Conservation (phyloP, 2,113 vertebrate genomes). For the Arothron firmamentum region DNA sequence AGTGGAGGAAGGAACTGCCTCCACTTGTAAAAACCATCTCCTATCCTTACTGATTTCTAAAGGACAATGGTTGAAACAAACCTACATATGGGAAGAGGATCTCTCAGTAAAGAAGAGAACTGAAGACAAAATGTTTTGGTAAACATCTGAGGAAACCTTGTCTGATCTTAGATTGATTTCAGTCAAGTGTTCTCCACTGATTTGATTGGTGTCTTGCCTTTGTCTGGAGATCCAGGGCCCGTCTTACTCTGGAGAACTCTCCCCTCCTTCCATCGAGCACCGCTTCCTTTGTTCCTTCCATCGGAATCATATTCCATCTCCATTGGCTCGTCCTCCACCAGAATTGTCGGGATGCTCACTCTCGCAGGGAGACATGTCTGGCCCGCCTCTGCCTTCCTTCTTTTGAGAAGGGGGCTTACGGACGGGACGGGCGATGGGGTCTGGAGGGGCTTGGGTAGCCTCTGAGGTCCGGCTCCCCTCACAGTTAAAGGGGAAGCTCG, state of each 20-base stretch:
- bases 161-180: too few species aligned
- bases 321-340: slow-evolving; percentile 64
- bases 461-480: slow-evolving; percentile 29
- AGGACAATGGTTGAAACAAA: too few species aligned
- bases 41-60: too few species aligned
- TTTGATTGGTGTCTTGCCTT: slow-evolving; percentile 73
- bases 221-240: slow-evolving; percentile 76
- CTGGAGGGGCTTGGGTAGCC: slow-evolving; percentile 42
- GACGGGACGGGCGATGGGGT: slow-evolving; percentile 41
- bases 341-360: slow-evolving; percentile 59
- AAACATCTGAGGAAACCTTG: too few species aligned
- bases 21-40: too few species aligned
- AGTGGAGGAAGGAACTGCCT: too few species aligned
- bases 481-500: slow-evolving; percentile 15
- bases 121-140: too few species aligned
- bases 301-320: slow-evolving; percentile 59
- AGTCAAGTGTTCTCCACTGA: background rate
- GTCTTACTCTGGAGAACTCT: slow-evolving; percentile 47
- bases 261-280: slow-evolving; percentile 68
- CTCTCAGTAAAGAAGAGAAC: too few species aligned
- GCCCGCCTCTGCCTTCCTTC: slow-evolving; percentile 62
- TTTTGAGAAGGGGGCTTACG: slow-evolving; percentile 61
- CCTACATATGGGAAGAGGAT: too few species aligned
- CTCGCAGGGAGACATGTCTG: slow-evolving; percentile 29
- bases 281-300: slow-evolving; percentile 53